phyloP scores from a whole-genome alignment of 2,797 vertebrate species.

The Carapus acus region DNA sequence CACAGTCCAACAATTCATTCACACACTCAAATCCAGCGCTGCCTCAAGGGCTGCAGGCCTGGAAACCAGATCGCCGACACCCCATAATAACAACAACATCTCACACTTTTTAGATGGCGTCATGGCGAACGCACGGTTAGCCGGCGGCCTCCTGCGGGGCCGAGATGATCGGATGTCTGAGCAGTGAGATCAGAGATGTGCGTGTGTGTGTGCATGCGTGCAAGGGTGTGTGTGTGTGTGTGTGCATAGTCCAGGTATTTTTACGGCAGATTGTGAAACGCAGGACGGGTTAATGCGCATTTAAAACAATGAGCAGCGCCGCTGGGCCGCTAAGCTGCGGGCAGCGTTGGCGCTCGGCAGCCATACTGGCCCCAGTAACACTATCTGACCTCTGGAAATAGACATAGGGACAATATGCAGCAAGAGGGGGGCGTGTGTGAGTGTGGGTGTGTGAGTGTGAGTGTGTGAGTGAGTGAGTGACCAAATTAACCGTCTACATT shows the following conservation, averaged over 20 bases:
- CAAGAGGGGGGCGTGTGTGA: slow-evolving; percentile 40
- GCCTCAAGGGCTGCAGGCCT: slow-evolving; percentile 3
- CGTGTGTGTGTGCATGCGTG: slow-evolving; percentile 39
- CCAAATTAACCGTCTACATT: slow-evolving; percentile 65
- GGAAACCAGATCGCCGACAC: background rate
- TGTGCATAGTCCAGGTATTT: slow-evolving; percentile 50
- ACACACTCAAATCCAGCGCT: slow-evolving; percentile 8
- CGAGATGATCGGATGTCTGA: slow-evolving; percentile 45
- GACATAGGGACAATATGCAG: slow-evolving; percentile 63
- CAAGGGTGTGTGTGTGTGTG: slow-evolving; percentile 25
- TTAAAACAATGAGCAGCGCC: slow-evolving; percentile 44
- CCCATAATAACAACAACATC: slow-evolving; percentile 1
- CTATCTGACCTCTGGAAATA: slow-evolving; percentile 66
- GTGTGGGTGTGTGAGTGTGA: slow-evolving; percentile 12
- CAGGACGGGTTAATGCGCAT: slow-evolving; percentile 44
- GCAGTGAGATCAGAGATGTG: slow-evolving; percentile 43
- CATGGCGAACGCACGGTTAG: background rate
- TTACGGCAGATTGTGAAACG: slow-evolving; percentile 52
- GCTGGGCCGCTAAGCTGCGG: slow-evolving; percentile 20
- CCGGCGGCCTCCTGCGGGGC: slow-evolving; percentile 34
- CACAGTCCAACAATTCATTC: background rate
- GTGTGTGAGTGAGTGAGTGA: slow-evolving; percentile 16
- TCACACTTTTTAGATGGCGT: slow-evolving; percentile 17
- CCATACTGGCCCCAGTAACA: slow-evolving; percentile 57
- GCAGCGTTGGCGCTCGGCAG: slow-evolving; percentile 55